Evolutionary conservation across 1,140 invertebrate species (phyloP).

Genomic region (Cydia strobilella): DNA sequence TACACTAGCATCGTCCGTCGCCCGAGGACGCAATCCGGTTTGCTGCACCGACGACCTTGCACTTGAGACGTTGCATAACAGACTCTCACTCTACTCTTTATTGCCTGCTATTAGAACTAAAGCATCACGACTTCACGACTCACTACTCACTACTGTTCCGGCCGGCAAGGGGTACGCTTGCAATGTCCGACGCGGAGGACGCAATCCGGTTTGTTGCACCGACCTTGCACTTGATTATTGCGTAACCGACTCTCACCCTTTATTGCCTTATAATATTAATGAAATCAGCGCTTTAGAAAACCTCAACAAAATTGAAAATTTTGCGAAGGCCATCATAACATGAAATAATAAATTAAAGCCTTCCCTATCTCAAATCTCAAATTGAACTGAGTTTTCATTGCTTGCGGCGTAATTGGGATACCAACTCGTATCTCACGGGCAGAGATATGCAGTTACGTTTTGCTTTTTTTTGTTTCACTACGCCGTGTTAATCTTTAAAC

Average conservation of each 20-base stretch:
- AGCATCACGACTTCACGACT: background rate
- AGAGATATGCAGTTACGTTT: no score
- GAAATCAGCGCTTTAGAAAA: background rate
- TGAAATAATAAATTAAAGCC: no score
- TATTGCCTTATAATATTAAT: background rate
- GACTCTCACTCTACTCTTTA: background rate
- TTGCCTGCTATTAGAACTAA: background rate
- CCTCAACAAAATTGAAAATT: no score
- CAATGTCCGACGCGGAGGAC: background rate
- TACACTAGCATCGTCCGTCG: background rate
- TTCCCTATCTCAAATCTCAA: no score
- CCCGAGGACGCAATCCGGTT: background rate
- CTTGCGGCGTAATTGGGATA: no score
- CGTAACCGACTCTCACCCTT: background rate
- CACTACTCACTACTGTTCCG: background rate
- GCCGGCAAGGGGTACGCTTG: slow-evolving; percentile 1
- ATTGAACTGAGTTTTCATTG: no score
- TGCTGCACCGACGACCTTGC: slow-evolving; percentile 6
- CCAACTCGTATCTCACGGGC: no score
- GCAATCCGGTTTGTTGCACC: slow-evolving; percentile 5
- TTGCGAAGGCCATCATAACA: no score
- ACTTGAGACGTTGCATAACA: slow-evolving; percentile 2
- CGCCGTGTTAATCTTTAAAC: no score
- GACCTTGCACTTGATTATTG: slow-evolving; percentile 20
- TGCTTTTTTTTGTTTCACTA: no score